phyloP scores from a whole-genome alignment of 2,113 vertebrate genomes.

The Leptobrachium leishanense region DNA sequence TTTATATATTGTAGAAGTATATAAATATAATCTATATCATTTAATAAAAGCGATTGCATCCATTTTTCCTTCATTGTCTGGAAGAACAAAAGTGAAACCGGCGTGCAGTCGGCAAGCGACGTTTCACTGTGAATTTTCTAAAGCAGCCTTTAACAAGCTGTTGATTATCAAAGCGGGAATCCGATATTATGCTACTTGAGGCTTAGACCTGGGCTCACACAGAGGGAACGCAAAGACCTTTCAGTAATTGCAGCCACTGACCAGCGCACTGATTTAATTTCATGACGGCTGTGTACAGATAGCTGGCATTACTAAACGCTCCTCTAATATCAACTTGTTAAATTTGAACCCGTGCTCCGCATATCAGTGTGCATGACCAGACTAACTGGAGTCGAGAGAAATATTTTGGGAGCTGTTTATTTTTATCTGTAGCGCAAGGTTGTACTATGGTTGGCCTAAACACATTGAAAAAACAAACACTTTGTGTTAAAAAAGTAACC shows the following conservation, averaged over 20 bases:
- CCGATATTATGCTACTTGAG: constrained; percentile 69
- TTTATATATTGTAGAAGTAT: no score
- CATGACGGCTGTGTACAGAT: constrained; percentile 71
- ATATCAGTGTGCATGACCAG: constrained; percentile 80
- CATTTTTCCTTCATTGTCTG: no score
- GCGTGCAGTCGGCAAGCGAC: constrained; percentile 26
- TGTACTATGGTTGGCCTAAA: constrained; percentile 81
- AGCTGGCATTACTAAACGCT: constrained; percentile 80
- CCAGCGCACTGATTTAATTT: constrained; percentile 71
- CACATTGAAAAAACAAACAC: constrained; percentile 54
- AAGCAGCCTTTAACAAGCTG: constrained; percentile 72
- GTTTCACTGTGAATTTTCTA: constrained; percentile 51
- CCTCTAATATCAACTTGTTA: constrained; percentile 90
- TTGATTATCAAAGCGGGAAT: constrained; percentile 72
- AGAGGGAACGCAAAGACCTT: constrained; percentile 68
- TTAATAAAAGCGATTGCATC: no score
- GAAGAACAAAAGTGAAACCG: no score
- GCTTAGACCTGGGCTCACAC: constrained; percentile 62
- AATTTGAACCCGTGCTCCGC: constrained; percentile 84
- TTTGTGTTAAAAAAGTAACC: background rate
- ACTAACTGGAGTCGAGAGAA: constrained; percentile 94
- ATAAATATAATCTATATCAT: no score
- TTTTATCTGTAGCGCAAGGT: constrained; percentile 83
- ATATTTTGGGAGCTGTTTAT: constrained; percentile 93
- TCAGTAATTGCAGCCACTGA: constrained; percentile 64